These are phyloP conservation scores for Montipora capitata DNA, from an alignment of 92 coral and sea anemone species.

Conservation along the genomic window DNA sequence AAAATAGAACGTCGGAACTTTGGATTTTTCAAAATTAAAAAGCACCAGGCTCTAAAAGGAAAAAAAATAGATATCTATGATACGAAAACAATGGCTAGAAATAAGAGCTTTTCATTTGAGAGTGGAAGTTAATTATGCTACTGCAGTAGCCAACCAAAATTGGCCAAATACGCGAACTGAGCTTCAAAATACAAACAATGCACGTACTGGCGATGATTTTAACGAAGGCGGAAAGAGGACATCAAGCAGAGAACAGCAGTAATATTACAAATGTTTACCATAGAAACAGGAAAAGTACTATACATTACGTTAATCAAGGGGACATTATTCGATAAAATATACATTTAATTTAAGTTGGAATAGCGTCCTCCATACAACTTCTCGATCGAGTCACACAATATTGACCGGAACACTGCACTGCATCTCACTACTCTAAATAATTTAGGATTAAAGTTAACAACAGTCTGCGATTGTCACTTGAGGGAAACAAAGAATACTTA, in stretches of 20 bases:
- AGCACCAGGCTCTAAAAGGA: neutral
- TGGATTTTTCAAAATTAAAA: neutral
- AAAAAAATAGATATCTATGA: too few species aligned
- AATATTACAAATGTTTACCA: neutral
- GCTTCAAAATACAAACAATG: conserved; percentile 39
- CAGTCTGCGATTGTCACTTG: neutral
- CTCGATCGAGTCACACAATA: neutral
- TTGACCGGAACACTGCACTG: neutral
- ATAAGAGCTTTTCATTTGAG: neutral
- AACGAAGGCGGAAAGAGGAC: neutral
- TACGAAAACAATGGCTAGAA: too few species aligned
- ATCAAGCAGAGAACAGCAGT: neutral
- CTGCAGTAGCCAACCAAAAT: conserved; percentile 76
- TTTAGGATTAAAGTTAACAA: neutral
- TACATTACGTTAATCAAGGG: neutral
- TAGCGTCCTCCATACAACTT: neutral
- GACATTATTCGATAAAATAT: neutral
- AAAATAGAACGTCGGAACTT: neutral
- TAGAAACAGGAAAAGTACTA: neutral
- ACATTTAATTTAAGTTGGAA: neutral
- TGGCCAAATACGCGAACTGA: conserved; percentile 59
- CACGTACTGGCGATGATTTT: neutral
- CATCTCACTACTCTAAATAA: neutral
- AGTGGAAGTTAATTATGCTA: conserved; percentile 9
- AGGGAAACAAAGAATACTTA: conserved; percentile 8